Percentiles rank a stretch among this genome's conserved stretches.
These are phyloP conservation scores for Cryptotermes secundus DNA, from an alignment of 1,140 invertebrate genomes.

Conservation along the genomic window DNA sequence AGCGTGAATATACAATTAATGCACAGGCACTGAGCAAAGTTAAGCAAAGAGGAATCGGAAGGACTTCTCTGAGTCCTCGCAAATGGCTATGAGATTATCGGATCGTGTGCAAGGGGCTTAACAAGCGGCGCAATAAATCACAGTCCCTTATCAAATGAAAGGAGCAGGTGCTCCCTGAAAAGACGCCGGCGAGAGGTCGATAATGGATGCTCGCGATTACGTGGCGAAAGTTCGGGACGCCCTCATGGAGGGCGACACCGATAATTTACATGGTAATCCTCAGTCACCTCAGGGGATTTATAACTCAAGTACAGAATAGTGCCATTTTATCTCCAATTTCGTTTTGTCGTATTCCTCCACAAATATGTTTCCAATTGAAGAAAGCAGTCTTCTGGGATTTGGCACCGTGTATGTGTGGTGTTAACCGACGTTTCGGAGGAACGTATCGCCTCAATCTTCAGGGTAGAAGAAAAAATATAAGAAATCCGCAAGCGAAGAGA, in stretches of 20 bases:
- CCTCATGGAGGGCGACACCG: not conserved
- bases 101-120: not conserved
- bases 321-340: too few relatives aligned
- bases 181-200: not conserved
- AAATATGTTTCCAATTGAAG: too few relatives aligned
- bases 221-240: not conserved
- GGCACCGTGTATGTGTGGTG: too few relatives aligned
- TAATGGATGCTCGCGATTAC: not conserved
- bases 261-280: constrained; percentile 4
- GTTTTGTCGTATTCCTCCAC: too few relatives aligned
- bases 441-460: too few relatives aligned
- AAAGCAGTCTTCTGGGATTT: too few relatives aligned
- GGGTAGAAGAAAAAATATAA: too few relatives aligned
- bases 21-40: too few relatives aligned
- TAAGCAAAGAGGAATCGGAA: not conserved
- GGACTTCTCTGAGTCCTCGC: not conserved
- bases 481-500: too few relatives aligned
- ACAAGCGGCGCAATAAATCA: not conserved
- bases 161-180: not conserved
- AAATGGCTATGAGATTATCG: not conserved
- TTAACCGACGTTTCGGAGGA: too few relatives aligned
- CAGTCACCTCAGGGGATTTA: not conserved
- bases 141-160: not conserved
- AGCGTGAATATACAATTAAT: too few relatives aligned
- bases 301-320: too few relatives aligned